Conservation (phyloP, 1,140 invertebrate species). For the Pararge aegeria region DNA sequence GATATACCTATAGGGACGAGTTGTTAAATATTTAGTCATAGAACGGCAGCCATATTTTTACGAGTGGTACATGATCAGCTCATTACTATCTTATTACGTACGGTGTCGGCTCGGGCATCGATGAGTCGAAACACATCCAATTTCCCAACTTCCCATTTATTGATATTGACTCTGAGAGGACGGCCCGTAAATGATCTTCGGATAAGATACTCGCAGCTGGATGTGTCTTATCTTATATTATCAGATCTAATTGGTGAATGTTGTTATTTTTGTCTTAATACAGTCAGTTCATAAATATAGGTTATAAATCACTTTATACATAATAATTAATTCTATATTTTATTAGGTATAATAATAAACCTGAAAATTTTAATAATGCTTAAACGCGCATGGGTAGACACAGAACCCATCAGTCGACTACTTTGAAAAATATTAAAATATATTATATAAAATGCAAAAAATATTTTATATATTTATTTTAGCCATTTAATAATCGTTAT, state of each 20-base stretch:
- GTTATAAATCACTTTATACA: no score
- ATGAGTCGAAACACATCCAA: conserved; percentile 76
- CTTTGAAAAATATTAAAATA: no score
- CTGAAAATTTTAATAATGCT: no score
- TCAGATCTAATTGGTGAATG: conserved; percentile 6
- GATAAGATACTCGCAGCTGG: conserved; percentile 30
- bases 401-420: no score
- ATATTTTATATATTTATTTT: no score
- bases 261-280: neutral
- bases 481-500: no score
- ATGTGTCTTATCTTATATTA: conserved; percentile 25
- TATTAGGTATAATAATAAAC: no score
- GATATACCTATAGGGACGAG: conserved; percentile 13
- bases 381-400: no score
- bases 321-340: no score
- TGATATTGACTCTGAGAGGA: conserved; percentile 76
- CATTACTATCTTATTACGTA: conserved; percentile 77
- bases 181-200: conserved; percentile 44
- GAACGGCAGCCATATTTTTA: conserved; percentile 74
- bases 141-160: conserved; percentile 77
- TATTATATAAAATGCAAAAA: no score
- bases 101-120: conserved; percentile 53
- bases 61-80: conserved; percentile 60
- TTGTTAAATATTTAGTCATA: conserved; percentile 72
- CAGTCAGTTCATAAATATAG: no score